A percentile compares a stretch with the other conserved stretches of the same genome.
Conservation (phyloP, 1,140 invertebrate species). For the Pogonognathellus flavescens region DNA sequence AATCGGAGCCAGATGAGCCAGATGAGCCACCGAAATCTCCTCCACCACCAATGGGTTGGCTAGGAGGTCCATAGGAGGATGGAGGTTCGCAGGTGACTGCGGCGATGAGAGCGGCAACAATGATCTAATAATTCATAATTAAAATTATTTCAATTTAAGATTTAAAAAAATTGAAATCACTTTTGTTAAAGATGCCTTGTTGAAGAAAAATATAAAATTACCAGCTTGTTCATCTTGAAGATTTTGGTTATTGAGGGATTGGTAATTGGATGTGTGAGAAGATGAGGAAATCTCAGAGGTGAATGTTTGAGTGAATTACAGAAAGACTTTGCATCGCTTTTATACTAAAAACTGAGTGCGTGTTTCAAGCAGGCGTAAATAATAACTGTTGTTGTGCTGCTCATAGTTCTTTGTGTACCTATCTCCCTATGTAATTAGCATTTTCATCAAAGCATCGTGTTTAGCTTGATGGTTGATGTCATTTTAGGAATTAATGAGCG, state of each 20-base stretch:
- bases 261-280: not conserved
- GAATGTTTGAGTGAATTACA: conserved; percentile 34
- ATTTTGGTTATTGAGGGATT: not conserved
- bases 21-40: conserved; percentile 1
- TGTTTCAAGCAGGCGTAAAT: not conserved
- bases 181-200: not conserved
- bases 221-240: conserved; percentile 33
- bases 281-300: conserved; percentile 48
- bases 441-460: conserved; percentile 17
- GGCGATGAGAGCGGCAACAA: conserved; percentile 50
- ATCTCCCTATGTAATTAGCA: conserved; percentile 5
- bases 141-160: not conserved
- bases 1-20: not conserved
- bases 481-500: conserved; percentile 32
- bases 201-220: not conserved
- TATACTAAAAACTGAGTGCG: conserved; percentile 32
- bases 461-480: conserved; percentile 34
- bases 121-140: conserved; percentile 52
- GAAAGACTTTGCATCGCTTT: conserved; percentile 11
- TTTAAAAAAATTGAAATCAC: not conserved
- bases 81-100: conserved; percentile 37
- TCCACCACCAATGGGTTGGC: not conserved
- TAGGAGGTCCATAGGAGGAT: conserved; percentile 1
- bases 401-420: not conserved
- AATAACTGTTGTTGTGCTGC: not conserved